These are phyloP conservation scores for Lamellibrachia satsuma DNA, from an alignment of 2,888 invertebrate species.

Conservation along the genomic window DNA sequence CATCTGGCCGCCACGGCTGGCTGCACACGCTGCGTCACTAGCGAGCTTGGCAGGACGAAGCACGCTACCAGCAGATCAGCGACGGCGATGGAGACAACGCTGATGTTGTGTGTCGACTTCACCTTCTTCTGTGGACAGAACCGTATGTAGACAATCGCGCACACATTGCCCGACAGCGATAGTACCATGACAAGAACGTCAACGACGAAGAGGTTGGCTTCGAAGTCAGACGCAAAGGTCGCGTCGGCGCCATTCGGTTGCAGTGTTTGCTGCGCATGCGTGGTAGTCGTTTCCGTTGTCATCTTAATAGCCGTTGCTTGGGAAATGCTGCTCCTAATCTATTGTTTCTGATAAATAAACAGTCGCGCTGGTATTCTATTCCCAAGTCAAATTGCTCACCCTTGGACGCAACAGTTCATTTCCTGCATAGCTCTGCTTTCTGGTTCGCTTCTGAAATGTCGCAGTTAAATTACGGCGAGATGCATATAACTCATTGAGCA, in stretches of 20 bases:
- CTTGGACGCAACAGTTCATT: background rate
- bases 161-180: background rate
- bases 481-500: background rate
- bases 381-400: background rate
- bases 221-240: background rate
- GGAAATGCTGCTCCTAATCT: background rate
- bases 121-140: constrained; percentile 34
- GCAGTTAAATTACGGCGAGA: background rate
- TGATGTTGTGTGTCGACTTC: constrained; percentile 33
- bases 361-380: background rate
- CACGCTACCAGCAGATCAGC: constrained; percentile 28
- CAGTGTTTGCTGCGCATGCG: background rate
- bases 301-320: background rate
- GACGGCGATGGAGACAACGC: constrained; percentile 36
- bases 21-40: constrained; percentile 14
- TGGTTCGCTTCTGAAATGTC: background rate
- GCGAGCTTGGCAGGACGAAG: constrained; percentile 30
- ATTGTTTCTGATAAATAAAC: background rate
- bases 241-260: background rate
- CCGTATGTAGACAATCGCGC: constrained; percentile 11
- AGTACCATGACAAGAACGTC: background rate
- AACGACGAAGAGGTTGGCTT: background rate
- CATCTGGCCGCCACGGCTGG: background rate
- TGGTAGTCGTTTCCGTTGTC: background rate
- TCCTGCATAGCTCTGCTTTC: background rate